Evolutionary conservation across 2,888 invertebrate genomes (phyloP).

Genomic region (Drepana falcataria): DNA sequence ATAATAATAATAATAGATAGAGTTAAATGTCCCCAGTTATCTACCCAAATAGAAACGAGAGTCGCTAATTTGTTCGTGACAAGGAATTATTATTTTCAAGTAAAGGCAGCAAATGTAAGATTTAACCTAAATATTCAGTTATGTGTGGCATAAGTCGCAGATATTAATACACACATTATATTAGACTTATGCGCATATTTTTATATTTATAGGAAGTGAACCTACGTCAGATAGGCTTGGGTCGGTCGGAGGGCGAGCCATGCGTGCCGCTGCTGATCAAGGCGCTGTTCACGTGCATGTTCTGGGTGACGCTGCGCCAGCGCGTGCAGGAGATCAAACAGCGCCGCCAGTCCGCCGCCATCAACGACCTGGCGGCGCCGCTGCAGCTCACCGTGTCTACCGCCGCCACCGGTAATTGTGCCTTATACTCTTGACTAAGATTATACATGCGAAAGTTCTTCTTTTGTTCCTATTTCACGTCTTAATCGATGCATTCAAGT

Average conservation of each 20-base stretch:
- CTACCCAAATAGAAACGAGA: no score
- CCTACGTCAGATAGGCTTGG: conserved; percentile 89
- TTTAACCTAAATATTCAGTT: no score
- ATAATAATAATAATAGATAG: no score
- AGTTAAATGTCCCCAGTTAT: no score
- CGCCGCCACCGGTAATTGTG: conserved; percentile 78
- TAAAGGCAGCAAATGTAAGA: no score
- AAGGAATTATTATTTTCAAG: no score
- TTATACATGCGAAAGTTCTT: background rate
- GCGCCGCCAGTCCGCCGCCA: conserved; percentile 81
- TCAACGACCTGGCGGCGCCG: conserved; percentile 88
- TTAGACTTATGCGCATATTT: no score
- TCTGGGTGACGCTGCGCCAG: conserved; percentile 96
- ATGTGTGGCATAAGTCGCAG: no score
- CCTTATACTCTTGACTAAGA: background rate
- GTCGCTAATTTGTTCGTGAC: no score
- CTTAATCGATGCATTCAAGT: no score
- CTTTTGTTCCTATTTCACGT: no score
- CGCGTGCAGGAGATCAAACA: conserved; percentile 88
- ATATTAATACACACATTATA: no score
- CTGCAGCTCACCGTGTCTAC: conserved; percentile 87
- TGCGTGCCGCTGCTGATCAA: conserved; percentile 88
- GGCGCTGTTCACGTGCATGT: conserved; percentile 93
- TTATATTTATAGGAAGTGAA: conserved; percentile 73
- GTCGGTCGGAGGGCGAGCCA: conserved; percentile 81